Evolutionary conservation across 1,140 invertebrate genomes (phyloP).

Genomic region (Oreohelix idahoensis): DNA sequence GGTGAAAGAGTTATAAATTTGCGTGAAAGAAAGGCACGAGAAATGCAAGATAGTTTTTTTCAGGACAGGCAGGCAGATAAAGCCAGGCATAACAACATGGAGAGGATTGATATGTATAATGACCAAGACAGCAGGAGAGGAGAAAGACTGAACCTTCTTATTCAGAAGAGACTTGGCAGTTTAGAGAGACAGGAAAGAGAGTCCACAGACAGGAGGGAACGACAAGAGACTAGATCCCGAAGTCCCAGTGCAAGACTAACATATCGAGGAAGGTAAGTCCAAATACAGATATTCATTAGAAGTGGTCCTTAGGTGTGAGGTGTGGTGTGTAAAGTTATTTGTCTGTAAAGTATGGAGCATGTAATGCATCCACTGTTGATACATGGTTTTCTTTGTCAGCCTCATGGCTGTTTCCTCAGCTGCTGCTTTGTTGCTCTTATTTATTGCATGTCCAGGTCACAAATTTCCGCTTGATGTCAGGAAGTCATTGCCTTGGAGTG

Average conservation of each 20-base stretch:
- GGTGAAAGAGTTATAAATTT: background rate
- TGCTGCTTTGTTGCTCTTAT: too few species aligned
- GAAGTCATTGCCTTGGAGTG: too few species aligned
- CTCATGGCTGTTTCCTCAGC: too few species aligned
- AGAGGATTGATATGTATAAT: background rate
- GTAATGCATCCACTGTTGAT: too few species aligned
- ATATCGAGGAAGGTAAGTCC: background rate
- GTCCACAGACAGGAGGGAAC: background rate
- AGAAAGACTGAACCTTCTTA: background rate
- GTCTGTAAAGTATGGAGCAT: too few species aligned
- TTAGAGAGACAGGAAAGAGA: background rate
- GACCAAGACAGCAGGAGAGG: background rate
- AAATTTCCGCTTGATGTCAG: too few species aligned
- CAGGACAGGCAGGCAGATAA: background rate
- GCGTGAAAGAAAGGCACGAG: background rate
- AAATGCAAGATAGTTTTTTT: background rate
- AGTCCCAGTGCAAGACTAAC: background rate
- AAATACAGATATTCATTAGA: too few species aligned
- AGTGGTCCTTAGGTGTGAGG: too few species aligned
- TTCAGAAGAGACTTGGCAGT: background rate
- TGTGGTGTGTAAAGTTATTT: too few species aligned
- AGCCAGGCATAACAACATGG: background rate
- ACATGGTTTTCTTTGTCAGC: too few species aligned
- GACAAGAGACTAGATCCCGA: background rate
- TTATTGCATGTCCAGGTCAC: too few species aligned